A percentile compares a stretch with the other conserved stretches of the same genome.
phyloP scores from a whole-genome alignment of 2,113 vertebrate species.

The Cardinalis cardinalis region DNA sequence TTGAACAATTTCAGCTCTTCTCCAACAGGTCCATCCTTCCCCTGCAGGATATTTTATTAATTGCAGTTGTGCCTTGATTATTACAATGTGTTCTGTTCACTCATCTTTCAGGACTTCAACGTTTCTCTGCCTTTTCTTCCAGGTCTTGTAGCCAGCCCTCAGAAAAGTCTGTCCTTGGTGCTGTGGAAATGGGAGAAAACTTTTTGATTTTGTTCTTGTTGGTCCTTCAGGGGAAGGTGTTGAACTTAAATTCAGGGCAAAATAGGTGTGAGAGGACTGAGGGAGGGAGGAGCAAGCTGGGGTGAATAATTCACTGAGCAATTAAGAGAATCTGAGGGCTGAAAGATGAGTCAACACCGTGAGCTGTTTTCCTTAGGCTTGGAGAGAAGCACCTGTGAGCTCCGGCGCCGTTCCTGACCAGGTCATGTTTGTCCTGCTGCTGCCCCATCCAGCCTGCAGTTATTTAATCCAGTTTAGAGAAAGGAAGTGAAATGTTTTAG shows the following conservation, averaged over 20 bases:
- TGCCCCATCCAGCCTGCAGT: not conserved
- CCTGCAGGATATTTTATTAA: not conserved
- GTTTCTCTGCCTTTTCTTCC: not conserved
- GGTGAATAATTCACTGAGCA: conserved; percentile 32
- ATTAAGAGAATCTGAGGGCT: not conserved
- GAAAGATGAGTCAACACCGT: conserved; percentile 17
- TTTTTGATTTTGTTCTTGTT: not conserved
- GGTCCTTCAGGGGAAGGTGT: not conserved
- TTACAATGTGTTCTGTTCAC: not conserved
- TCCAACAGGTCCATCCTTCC: not conserved
- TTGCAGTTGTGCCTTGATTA: not conserved
- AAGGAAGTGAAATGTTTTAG: conserved; percentile 43
- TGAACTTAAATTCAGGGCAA: not conserved
- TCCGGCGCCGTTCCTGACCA: conserved; percentile 17
- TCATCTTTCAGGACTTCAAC: not conserved
- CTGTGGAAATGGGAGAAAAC: not conserved
- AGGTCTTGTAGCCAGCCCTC: not conserved
- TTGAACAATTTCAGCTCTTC: not conserved
- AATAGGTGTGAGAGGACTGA: not conserved
- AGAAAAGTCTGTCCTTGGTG: not conserved
- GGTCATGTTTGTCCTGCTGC: conserved; percentile 54
- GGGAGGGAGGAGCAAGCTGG: not conserved
- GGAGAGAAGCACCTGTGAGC: conserved; percentile 38
- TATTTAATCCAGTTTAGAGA: conserved; percentile 35
- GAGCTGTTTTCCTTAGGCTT: not conserved